These are phyloP conservation scores for Folsomia candida DNA, from an alignment of 2,888 invertebrate genomes.

Conservation along the genomic window DNA sequence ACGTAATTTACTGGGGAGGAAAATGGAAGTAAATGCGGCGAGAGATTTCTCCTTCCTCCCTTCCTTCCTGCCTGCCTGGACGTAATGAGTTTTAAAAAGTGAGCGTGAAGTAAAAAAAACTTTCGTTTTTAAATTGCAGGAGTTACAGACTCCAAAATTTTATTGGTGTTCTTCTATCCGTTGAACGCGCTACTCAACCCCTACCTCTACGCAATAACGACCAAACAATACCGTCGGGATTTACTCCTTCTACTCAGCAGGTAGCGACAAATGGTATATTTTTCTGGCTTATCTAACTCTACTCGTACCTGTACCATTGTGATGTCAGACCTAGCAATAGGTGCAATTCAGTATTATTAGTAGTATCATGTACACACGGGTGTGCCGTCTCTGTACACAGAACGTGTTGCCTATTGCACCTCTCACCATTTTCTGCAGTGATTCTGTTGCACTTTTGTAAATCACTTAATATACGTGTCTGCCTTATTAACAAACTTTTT, in stretches of 20 bases:
- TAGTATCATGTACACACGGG: slow-evolving; percentile 1
- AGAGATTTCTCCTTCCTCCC: background rate
- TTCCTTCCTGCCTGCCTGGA: background rate
- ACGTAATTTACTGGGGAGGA: no score
- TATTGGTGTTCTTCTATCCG: slow-evolving; percentile 86
- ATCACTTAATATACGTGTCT: no score
- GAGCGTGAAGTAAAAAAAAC: no score
- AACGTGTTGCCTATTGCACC: no score
- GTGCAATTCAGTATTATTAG: background rate
- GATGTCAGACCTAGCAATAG: no score
- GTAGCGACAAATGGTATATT: slow-evolving; percentile 53
- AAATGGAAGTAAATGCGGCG: no score
- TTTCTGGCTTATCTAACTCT: background rate
- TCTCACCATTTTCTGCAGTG: no score
- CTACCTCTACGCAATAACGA: slow-evolving; percentile 85
- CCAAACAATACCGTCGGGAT: slow-evolving; percentile 80
- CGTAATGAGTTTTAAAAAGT: slow-evolving; percentile 11
- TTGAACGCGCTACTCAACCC: slow-evolving; percentile 90
- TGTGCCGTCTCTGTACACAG: background rate
- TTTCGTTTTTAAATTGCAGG: no score
- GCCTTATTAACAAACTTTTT: no score
- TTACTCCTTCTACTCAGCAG: slow-evolving; percentile 66
- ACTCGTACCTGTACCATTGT: no score
- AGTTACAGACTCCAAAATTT: slow-evolving; percentile 60
- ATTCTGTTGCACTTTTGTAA: no score